These are phyloP conservation scores for Oscheius onirici DNA, from an alignment of 2,888 invertebrate species.

Conservation along the genomic window DNA sequence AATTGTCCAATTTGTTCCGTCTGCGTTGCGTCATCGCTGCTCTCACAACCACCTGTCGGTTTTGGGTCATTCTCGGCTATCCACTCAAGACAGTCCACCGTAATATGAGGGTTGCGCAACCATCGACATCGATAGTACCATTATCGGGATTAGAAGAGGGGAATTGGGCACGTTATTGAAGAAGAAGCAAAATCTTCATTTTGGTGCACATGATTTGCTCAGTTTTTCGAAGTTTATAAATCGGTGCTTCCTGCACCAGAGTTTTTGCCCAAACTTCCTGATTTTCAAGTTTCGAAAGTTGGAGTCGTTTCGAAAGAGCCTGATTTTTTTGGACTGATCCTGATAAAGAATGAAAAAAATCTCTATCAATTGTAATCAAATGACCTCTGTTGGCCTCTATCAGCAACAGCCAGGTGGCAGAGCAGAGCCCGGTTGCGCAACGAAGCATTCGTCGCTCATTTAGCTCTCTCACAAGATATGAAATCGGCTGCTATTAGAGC, in stretches of 20 bases:
- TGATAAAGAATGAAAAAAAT: too few relatives aligned
- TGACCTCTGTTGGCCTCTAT: not conserved
- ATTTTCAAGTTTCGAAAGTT: too few relatives aligned
- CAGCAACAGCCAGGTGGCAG: conserved; percentile 18
- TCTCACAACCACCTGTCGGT: conserved; percentile 29
- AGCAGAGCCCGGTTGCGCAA: conserved; percentile 2
- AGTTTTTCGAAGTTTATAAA: too few relatives aligned
- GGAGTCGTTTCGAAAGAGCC: too few relatives aligned
- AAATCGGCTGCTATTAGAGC: conserved; percentile 24
- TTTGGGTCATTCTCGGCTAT: not conserved
- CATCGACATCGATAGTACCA: conserved; percentile 9
- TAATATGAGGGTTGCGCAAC: conserved; percentile 26
- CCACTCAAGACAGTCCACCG: conserved; percentile 10
- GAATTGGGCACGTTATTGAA: not conserved
- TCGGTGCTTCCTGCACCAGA: too few relatives aligned
- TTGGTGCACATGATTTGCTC: too few relatives aligned
- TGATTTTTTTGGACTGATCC: too few relatives aligned
- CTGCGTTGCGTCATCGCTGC: conserved; percentile 18
- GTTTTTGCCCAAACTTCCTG: too few relatives aligned
- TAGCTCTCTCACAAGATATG: not conserved
- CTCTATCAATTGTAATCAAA: not conserved
- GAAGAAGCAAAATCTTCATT: too few relatives aligned
- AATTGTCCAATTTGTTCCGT: not conserved
- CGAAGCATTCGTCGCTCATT: conserved; percentile 2
- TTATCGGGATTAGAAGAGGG: not conserved